Percentiles rank a stretch among this genome's conserved stretches.
These are phyloP conservation scores for Oreochromis niloticus DNA, from an alignment of 2,113 vertebrate genomes.

Conservation along the genomic window DNA sequence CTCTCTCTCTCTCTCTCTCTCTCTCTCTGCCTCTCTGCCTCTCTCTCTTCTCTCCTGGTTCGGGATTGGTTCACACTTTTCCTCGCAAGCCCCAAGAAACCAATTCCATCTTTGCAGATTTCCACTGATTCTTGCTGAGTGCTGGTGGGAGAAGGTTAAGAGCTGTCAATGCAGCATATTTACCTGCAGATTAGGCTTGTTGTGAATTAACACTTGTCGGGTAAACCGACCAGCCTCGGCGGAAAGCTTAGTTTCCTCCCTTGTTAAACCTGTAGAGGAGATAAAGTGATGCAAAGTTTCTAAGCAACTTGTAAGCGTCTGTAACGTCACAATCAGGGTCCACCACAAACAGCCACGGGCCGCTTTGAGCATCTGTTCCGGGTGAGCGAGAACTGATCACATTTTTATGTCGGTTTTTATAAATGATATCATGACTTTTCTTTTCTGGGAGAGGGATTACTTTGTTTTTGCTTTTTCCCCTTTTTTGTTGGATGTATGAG, in stretches of 20 bases:
- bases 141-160: neutral
- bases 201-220: neutral
- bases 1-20: neutral
- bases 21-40: neutral
- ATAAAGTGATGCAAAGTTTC: conserved; percentile 11
- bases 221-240: neutral
- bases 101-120: conserved; percentile 30
- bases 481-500: conserved; percentile 37
- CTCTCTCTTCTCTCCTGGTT: conserved; percentile 25
- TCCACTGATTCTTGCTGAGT: neutral
- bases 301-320: neutral
- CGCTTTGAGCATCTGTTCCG: conserved; percentile 44
- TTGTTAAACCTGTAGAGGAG: neutral
- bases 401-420: conserved; percentile 49
- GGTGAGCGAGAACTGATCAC: conserved; percentile 46
- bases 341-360: conserved; percentile 51
- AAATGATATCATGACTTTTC: conserved; percentile 47
- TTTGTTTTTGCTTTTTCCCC: neutral
- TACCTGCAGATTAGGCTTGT: neutral
- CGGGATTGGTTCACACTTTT: conserved; percentile 28
- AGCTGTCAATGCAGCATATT: neutral
- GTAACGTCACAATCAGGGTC: conserved; percentile 46
- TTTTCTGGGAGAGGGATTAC: conserved; percentile 49
- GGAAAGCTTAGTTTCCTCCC: neutral
- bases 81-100: neutral